Evolutionary conservation across 2,797 vertebrate species (phyloP).

Genomic region (Ctenochaetus hawaiiensis): DNA sequence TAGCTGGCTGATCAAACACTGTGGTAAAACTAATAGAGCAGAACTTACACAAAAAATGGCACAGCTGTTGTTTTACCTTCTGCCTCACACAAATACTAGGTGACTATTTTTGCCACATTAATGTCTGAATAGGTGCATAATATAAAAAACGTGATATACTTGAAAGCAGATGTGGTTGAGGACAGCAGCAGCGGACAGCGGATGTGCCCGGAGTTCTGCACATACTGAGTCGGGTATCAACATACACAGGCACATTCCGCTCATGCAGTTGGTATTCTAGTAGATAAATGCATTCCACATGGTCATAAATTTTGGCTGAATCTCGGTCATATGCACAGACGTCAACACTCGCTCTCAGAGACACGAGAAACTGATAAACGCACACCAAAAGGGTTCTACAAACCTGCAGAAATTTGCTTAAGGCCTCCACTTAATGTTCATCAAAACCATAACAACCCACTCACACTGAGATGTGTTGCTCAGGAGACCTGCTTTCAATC

Average conservation of each 20-base stretch:
- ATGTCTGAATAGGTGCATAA: no score
- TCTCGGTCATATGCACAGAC: background rate
- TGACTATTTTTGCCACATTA: background rate
- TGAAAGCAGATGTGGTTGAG: background rate
- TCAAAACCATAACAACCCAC: no score
- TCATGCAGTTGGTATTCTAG: background rate
- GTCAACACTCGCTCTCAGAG: background rate
- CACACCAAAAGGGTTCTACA: no score
- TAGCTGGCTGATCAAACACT: no score
- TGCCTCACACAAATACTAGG: background rate
- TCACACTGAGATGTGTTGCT: no score
- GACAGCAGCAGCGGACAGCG: background rate
- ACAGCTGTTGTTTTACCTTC: background rate
- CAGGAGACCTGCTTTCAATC: no score
- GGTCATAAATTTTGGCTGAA: background rate
- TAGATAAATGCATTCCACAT: constrained; percentile 6
- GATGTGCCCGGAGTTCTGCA: background rate
- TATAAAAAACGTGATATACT: background rate
- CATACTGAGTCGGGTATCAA: background rate
- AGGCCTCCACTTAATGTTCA: no score
- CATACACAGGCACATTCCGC: background rate
- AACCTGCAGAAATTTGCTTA: no score
- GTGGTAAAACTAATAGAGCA: no score
- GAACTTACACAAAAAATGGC: background rate
- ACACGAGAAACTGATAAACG: background rate